These are phyloP conservation scores for Pteruthius melanotis DNA, from an alignment of 2,113 vertebrate genomes.

Conservation along the genomic window DNA sequence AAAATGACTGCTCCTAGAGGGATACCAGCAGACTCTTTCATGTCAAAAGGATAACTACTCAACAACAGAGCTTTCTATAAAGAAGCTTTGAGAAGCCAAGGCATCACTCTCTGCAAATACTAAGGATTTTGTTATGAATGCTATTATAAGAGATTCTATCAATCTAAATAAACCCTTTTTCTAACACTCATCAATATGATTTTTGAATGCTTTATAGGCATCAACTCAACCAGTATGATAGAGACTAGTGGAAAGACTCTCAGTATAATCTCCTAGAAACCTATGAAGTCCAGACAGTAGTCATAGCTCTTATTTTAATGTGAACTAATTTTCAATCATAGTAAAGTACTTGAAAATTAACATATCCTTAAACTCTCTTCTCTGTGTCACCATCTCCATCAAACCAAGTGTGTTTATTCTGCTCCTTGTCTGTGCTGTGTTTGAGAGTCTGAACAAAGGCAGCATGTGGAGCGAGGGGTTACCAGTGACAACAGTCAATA, in stretches of 20 bases:
- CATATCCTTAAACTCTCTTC: background rate
- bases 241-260: background rate
- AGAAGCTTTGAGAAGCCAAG: background rate
- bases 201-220: background rate
- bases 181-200: background rate
- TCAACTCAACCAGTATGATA: background rate
- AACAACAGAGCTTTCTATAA: background rate
- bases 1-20: background rate
- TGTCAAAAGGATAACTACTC: background rate
- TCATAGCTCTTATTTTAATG: background rate
- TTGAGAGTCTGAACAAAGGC: background rate
- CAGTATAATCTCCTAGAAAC: background rate
- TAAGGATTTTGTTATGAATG: background rate
- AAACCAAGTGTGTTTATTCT: background rate
- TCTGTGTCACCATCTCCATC: background rate
- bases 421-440: background rate
- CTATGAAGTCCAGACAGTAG: background rate
- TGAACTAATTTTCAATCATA: constrained; percentile 16
- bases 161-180: background rate
- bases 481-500: background rate
- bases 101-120: background rate
- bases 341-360: constrained; percentile 21
- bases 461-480: background rate
- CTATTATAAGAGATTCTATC: background rate
- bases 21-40: background rate